phyloP scores from a whole-genome alignment of 2,888 invertebrate genomes.

The Hydroisotoma schaefferi region DNA sequence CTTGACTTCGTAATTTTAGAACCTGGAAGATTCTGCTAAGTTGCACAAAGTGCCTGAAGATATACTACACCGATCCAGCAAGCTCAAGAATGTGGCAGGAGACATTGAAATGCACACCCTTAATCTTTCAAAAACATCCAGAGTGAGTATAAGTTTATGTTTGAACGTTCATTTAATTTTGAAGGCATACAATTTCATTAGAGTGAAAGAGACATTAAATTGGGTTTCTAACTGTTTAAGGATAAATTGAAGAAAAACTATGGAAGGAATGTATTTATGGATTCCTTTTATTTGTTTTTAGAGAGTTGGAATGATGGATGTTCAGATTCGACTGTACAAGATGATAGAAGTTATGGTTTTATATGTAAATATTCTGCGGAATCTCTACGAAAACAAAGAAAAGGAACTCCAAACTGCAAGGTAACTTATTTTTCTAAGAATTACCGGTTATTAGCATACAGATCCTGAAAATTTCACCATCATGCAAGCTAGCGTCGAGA shows the following conservation, averaged over 20 bases:
- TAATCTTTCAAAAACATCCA: conserved; percentile 35
- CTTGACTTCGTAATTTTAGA: conserved; percentile 20
- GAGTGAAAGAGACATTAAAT: not conserved
- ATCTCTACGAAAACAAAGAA: conserved; percentile 27
- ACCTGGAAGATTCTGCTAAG: conserved; percentile 28
- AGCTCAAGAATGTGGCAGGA: conserved; percentile 33
- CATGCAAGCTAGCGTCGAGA: not conserved
- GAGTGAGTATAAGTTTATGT: conserved; percentile 24
- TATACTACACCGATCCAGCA: conserved; percentile 21
- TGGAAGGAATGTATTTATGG: no score
- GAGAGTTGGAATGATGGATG: conserved; percentile 47
- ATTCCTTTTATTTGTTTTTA: conserved; percentile 18
- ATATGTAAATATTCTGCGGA: conserved; percentile 45
- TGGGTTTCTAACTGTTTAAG: no score
- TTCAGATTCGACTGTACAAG: conserved; percentile 44
- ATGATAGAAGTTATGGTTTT: conserved; percentile 48
- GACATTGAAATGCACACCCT: conserved; percentile 37
- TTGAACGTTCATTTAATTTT: not conserved
- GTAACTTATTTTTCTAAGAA: conserved; percentile 13
- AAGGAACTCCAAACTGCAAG: conserved; percentile 30
- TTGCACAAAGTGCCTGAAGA: conserved; percentile 26
- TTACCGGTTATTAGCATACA: not conserved
- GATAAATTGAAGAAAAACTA: no score
- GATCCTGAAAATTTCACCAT: not conserved
- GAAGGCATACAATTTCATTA: conserved; percentile 3